These are phyloP conservation scores for Mythimna vitellina DNA, from an alignment of 2,888 invertebrate genomes.

Conservation along the genomic window DNA sequence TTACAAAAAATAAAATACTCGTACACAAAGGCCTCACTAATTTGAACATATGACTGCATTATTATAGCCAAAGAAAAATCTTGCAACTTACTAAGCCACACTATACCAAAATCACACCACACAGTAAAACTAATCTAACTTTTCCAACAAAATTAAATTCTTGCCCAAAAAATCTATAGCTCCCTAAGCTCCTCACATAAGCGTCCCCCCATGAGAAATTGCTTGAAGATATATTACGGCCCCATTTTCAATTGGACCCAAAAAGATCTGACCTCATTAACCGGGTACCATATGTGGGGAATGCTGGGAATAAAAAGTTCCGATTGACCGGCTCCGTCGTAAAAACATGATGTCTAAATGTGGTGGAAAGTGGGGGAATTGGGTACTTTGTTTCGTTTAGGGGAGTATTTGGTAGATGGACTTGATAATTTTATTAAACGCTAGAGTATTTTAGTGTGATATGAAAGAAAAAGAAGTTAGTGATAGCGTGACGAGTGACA, in stretches of 20 bases:
- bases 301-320: slow-evolving; percentile 56
- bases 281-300: slow-evolving; percentile 55
- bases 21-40: neutral
- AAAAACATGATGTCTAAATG: slow-evolving; percentile 63
- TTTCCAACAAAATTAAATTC: slow-evolving; percentile 29
- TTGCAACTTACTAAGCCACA: neutral
- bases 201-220: slow-evolving; percentile 56
- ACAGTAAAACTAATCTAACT: slow-evolving; percentile 13
- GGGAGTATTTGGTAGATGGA: neutral
- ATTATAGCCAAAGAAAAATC: neutral
- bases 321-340: slow-evolving; percentile 54
- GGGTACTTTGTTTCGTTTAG: slow-evolving; percentile 15
- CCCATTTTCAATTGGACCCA: slow-evolving; percentile 63
- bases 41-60: too few species aligned
- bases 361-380: slow-evolving; percentile 22
- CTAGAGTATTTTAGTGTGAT: neutral
- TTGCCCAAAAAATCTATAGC: slow-evolving; percentile 30
- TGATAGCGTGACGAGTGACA: too few species aligned
- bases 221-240: slow-evolving; percentile 55
- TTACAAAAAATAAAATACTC: neutral
- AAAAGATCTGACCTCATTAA: slow-evolving; percentile 64
- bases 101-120: slow-evolving; percentile 3
- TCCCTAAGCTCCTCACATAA: slow-evolving; percentile 28
- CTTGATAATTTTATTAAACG: neutral
- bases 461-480: too few species aligned